Conservation (phyloP, 2,797 vertebrate genomes). For the Serranus cabrilla region DNA sequence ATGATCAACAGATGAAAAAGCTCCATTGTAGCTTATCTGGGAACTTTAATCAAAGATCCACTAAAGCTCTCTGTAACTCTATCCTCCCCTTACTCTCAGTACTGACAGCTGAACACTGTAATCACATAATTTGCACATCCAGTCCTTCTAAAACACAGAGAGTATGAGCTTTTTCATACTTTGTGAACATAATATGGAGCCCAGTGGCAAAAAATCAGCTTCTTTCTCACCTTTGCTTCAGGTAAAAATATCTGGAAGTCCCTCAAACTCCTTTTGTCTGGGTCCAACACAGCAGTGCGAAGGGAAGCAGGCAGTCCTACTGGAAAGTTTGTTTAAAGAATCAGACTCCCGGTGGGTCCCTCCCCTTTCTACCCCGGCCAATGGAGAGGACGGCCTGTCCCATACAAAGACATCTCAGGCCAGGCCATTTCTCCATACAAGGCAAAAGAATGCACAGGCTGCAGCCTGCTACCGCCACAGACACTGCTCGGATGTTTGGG, state of each 20-base stretch:
- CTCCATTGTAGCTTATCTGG: not conserved
- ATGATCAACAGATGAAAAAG: conserved; percentile 17
- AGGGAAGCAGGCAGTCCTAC: conserved; percentile 77
- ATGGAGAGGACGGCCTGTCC: conserved; percentile 68
- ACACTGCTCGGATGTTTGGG: conserved; percentile 80
- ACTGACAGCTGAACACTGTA: conserved; percentile 54
- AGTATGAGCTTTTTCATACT: conserved; percentile 2
- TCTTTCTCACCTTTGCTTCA: conserved; percentile 83
- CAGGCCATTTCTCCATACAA: conserved; percentile 90
- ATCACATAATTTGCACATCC: conserved; percentile 1
- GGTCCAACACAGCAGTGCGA: conserved; percentile 71
- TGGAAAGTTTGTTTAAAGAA: conserved; percentile 87
- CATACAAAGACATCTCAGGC: conserved; percentile 81
- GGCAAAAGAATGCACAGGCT: conserved; percentile 88
- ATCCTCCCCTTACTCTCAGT: conserved; percentile 20
- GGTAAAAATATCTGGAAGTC: conserved; percentile 69
- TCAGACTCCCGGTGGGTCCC: conserved; percentile 69
- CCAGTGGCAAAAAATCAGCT: conserved; percentile 30
- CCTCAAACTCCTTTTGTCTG: conserved; percentile 73
- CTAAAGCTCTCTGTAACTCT: conserved; percentile 33
- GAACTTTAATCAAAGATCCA: conserved; percentile 14
- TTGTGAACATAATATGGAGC: conserved; percentile 4
- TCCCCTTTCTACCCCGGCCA: conserved; percentile 76
- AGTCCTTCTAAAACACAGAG: conserved; percentile 4
- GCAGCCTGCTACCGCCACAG: conserved; percentile 68